A percentile compares a stretch with the other conserved stretches of the same genome.
Evolutionary conservation across 1,140 invertebrate genomes (phyloP).

Genomic region (Pseudomyrmex flavicornis): DNA sequence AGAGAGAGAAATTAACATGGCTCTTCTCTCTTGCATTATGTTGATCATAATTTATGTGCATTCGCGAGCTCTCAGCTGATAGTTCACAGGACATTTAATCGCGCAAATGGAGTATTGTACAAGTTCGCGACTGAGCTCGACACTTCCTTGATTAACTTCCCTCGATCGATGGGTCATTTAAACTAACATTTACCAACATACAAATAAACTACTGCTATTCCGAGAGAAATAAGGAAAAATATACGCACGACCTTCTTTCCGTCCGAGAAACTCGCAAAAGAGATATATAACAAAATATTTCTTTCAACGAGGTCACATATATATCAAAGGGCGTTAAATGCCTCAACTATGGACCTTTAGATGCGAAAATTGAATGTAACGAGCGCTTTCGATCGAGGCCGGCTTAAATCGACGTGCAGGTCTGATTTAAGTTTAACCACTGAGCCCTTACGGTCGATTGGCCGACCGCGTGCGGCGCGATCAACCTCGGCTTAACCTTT

Average conservation of each 20-base stretch:
- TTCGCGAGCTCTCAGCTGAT: not conserved
- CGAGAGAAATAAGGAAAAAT: no score
- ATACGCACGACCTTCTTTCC: no score
- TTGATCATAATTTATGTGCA: constrained; percentile 52
- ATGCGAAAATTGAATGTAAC: constrained; percentile 42
- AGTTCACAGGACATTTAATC: constrained; percentile 29
- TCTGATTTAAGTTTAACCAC: constrained; percentile 59
- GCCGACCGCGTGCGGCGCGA: constrained; percentile 46
- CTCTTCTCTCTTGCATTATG: constrained; percentile 32
- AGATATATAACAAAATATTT: no score
- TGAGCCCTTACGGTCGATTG: constrained; percentile 54
- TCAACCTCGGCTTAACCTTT: constrained; percentile 59
- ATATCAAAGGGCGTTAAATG: not conserved
- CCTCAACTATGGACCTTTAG: not conserved
- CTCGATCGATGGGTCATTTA: not conserved
- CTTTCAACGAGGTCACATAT: not conserved
- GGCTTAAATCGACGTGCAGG: constrained; percentile 44
- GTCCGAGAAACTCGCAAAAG: no score
- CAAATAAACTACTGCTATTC: no score
- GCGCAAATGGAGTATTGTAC: not conserved
- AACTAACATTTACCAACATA: not conserved
- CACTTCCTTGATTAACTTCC: constrained; percentile 19
- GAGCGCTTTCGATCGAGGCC: constrained; percentile 42
- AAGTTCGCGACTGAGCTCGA: not conserved
- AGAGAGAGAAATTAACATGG: not conserved